Conservation (phyloP, 64 coral and sea anemone genomes). For the Astreopora myriophthalma region DNA sequence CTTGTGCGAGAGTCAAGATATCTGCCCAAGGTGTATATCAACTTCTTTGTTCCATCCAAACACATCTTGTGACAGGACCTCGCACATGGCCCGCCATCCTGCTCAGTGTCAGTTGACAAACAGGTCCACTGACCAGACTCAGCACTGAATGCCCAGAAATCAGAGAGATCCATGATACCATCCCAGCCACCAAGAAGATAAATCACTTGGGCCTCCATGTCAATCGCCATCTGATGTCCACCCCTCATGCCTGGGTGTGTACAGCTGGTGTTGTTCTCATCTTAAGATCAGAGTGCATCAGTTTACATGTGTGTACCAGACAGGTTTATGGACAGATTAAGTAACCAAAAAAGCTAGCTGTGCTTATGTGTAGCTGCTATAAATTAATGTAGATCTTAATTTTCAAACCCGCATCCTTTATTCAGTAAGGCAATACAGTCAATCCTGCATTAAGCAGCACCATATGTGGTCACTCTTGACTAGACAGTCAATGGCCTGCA, state of each 20-base stretch:
- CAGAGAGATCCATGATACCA: conserved; percentile 84
- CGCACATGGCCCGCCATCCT: conserved; percentile 93
- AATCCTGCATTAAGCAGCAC: no score
- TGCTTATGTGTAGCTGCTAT: no score
- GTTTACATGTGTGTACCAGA: no score
- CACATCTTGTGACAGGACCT: conserved; percentile 99
- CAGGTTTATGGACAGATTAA: no score
- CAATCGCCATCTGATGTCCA: conserved; percentile 99
- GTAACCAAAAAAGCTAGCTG: no score
- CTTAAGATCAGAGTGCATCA: neutral
- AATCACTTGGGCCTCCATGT: conserved; percentile 82
- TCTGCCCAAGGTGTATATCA: conserved; percentile 95
- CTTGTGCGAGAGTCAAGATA: conserved; percentile 94
- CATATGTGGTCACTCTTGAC: no score
- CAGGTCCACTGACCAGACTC: conserved; percentile 76
- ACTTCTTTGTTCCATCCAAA: conserved; percentile 85
- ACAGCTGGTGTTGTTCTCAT: conserved; percentile 41
- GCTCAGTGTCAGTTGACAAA: conserved; percentile 89
- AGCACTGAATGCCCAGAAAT: conserved; percentile 91
- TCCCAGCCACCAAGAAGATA: conserved; percentile 97
- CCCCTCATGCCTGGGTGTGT: conserved; percentile 92
- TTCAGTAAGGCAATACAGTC: no score
- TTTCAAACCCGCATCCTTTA: no score
- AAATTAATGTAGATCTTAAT: no score
- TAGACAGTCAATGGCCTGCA: no score